Evolutionary conservation across 2,888 invertebrate genomes (phyloP), one percentile per base, ranked within the genome.

Genomic region (Andrena camellia): DNA sequence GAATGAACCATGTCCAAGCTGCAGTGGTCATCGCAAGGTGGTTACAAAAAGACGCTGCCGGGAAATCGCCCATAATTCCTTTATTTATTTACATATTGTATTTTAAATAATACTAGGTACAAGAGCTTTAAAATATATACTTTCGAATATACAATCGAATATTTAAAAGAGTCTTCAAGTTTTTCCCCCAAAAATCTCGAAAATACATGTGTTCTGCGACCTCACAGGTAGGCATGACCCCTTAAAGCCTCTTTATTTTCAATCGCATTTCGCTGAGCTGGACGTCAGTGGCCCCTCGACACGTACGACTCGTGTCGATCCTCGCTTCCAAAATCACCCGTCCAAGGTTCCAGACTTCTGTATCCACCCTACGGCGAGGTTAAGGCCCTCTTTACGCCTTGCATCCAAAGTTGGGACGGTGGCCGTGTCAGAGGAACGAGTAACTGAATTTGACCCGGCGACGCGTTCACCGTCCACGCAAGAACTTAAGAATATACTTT

Each of bases 261-360:
- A 91, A 90, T 89, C 86, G 85, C 84, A 87, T 90, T 88, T 69
- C 79, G 84, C 84, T 86, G 88, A 88, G 86, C 71, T 84, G 81
- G 84, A 83, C 83, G 75, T 84, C 84, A 73, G 69, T 77, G 59
- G 70, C 64, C 29, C 42, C 72, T 83, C 77, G 83, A 80, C 89
- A 85, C 86, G 86, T 86, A 83, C 82, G 35, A 42, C 67, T 67
- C 66, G 81, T 70, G 84, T 83, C 86, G 80, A 50, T 67, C 67
- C 84, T 85, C 88, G 79, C 88, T 89, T 83, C 52, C 76, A 68
- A 78, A 89, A 90, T 86, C 77, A 86, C 79, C 83, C 73, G 83
- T 86, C 68, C 79, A 69, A 64, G 78, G 69, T 83, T 81, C 70
- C 64, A 31, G 48, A 75, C 50, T 59, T 81, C 68, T 71, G 64